Evolutionary conservation across 2,888 invertebrate species (phyloP).

Genomic region (Linnaemya tessellans): DNA sequence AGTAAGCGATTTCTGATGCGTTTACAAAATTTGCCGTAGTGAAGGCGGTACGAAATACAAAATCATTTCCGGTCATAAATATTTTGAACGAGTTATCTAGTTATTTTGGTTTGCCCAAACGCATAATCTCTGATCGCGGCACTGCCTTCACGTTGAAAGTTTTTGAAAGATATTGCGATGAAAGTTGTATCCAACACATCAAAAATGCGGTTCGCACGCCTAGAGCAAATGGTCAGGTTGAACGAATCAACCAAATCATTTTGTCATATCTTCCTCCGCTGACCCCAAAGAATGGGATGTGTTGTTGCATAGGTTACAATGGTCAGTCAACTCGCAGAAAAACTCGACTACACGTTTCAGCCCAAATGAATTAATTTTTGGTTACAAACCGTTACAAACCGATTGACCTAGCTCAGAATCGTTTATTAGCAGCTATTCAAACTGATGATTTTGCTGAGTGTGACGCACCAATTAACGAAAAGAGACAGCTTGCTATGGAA

Average conservation of each 20-base stretch:
- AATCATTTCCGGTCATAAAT: neutral
- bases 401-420: no score
- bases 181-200: constrained; percentile 32
- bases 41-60: neutral
- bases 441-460: neutral
- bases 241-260: constrained; percentile 69
- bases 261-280: constrained; percentile 69
- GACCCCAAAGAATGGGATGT: constrained; percentile 65
- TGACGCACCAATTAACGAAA: constrained; percentile 26
- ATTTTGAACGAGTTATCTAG: neutral
- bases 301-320: neutral
- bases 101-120: neutral
- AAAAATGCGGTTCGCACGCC: no score
- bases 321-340: no score
- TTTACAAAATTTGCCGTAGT: neutral
- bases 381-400: no score
- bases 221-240: neutral
- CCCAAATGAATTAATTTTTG: no score
- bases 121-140: constrained; percentile 39
- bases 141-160: constrained; percentile 56
- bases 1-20: neutral
- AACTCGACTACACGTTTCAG: no score
- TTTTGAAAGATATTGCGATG: constrained; percentile 67
- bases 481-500: neutral
- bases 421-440: no score